Base-by-base conservation (phyloP, 2,888 invertebrate species). In the Brachypalpus laphriformis region DNA sequence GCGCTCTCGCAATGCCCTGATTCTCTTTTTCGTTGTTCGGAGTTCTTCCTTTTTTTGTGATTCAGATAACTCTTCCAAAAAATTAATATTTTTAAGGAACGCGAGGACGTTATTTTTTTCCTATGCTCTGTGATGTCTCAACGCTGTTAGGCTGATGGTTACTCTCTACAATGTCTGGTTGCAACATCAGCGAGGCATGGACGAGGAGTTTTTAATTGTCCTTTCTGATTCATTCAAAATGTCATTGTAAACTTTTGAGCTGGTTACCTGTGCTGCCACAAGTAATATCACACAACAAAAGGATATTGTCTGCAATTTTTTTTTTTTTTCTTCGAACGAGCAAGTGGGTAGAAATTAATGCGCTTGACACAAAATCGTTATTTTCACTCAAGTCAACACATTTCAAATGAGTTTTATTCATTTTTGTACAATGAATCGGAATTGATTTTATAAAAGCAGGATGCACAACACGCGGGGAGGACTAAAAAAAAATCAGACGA, bases 321-420 rank as follows among this genome's bases (percentile, higher is more conserved):
- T 59, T 20, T 20, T 22, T 51, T 51, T 70, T 51, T 54, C 9
- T 31, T 16, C n/a, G n/a, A n/a, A n/a, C n/a, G n/a, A n/a, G 16
- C 45, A 3, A 14, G 1, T n/a, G 34, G 18, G 28, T 25, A 16
- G 28, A 47, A 28, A 57, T 57, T 40, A 63, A 63, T 63, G 63
- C 56, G 7, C 14, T 66, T 71, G 51, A 71, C 76, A 71, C 22
- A 76, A 74, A 82, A 66, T 72, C 65, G 28, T 82, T 70, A 51
- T 37, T 65, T 77, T 54, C 11, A 72, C 40, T 72, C 54, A 66
- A 45, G 18, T 45, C 57, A 54, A 54, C 65, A 54, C 59, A 77
- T 72, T 77, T 59, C 11, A 70, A 82, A 70, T 57, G 40, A 76
- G 59, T 71, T 59, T 56, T 57, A 82, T 63, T 63, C 47, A 61